phyloP scores from a whole-genome alignment of 2,797 vertebrate genomes.

The Coilia nasus region DNA sequence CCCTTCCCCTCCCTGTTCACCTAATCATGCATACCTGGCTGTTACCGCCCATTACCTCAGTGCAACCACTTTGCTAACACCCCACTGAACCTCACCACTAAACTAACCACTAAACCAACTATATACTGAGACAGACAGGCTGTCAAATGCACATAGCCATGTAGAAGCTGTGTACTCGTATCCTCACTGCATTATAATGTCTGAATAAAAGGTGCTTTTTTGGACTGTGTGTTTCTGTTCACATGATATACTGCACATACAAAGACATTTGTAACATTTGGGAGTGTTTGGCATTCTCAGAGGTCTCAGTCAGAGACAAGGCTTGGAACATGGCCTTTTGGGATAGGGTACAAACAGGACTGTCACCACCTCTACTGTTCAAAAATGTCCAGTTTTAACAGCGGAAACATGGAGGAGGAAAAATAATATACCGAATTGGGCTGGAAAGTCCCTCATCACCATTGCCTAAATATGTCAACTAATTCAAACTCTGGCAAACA shows the following conservation, averaged over 20 bases:
- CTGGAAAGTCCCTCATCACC: not conserved
- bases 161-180: not conserved
- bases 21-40: conserved; percentile 40
- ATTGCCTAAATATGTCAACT: not conserved
- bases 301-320: not conserved
- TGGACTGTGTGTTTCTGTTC: not conserved
- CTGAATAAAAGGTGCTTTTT: not conserved
- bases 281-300: not conserved
- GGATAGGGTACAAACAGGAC: not conserved
- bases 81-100: not conserved
- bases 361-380: not conserved
- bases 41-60: not conserved
- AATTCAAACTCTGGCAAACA: not conserved
- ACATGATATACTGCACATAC: not conserved
- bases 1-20: conserved; percentile 86
- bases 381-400: not conserved
- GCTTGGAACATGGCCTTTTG: not conserved
- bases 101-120: not conserved
- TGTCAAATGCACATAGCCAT: not conserved
- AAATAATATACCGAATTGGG: not conserved
- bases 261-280: not conserved
- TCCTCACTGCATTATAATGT: not conserved
- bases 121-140: not conserved
- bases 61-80: not conserved
- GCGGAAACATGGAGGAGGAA: not conserved